These are phyloP conservation scores for Drosophila mayri DNA, from an alignment of 1,140 invertebrate genomes.

Conservation along the genomic window DNA sequence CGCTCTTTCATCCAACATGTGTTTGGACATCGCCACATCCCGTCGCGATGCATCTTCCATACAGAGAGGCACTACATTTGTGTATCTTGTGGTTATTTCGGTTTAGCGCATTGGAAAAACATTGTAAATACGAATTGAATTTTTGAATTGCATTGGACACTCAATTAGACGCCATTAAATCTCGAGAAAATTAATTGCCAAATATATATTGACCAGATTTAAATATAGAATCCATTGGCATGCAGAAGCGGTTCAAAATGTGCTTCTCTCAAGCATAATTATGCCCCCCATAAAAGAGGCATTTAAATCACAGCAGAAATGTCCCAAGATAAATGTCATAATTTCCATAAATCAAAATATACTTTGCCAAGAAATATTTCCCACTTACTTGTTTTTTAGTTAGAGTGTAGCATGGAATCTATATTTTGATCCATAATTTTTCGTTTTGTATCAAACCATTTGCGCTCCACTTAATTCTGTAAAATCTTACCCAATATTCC, in stretches of 20 bases:
- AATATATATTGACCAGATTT: slow-evolving; percentile 18
- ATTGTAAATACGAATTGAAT: slow-evolving; percentile 47
- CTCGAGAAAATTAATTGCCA: slow-evolving; percentile 11
- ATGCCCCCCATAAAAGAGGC: neutral
- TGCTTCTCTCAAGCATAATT: neutral
- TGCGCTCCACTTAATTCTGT: slow-evolving; percentile 10
- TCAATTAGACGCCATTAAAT: slow-evolving; percentile 57
- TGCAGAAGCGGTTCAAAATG: neutral
- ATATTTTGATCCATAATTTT: no score
- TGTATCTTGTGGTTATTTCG: slow-evolving; percentile 49
- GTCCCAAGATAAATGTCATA: neutral
- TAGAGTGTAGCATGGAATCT: no score
- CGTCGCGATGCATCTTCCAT: slow-evolving; percentile 52
- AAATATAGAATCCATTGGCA: slow-evolving; percentile 20
- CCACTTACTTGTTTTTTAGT: neutral
- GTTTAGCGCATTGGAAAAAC: slow-evolving; percentile 63
- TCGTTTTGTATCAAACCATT: neutral
- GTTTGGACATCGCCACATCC: slow-evolving; percentile 63
- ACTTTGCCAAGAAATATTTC: neutral
- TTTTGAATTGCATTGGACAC: slow-evolving; percentile 62
- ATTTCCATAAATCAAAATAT: neutral
- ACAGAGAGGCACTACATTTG: slow-evolving; percentile 3
- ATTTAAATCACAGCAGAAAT: neutral
- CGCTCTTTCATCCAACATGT: slow-evolving; percentile 69
- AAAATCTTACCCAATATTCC: slow-evolving; percentile 4